phyloP scores from a whole-genome alignment of 2,797 vertebrate genomes.

The Triplophysa yarkandensis region DNA sequence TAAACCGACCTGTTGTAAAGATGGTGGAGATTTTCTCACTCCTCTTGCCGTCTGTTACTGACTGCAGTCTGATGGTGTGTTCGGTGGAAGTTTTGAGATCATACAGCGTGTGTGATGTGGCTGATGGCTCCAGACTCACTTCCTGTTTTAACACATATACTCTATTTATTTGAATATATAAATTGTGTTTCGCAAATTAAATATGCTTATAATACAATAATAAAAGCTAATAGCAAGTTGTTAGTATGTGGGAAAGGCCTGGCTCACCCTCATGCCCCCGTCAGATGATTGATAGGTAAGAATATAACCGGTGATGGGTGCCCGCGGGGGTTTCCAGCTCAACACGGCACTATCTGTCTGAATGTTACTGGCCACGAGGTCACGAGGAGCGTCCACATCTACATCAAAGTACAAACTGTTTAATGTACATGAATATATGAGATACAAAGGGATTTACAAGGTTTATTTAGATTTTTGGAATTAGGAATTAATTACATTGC shows the following conservation, averaged over 20 bases:
- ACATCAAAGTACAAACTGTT: background rate
- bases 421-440: background rate
- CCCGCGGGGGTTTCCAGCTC: constrained; percentile 84
- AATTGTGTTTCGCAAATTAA: background rate
- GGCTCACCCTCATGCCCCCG: constrained; percentile 80
- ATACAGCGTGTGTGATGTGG: constrained; percentile 82
- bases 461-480: no score
- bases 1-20: constrained; percentile 86
- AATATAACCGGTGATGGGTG: constrained; percentile 81
- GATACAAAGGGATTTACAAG: background rate
- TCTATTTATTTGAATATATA: background rate
- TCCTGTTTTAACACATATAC: constrained; percentile 71
- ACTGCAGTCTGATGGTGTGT: constrained; percentile 83
- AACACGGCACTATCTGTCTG: constrained; percentile 84
- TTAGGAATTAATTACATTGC: no score
- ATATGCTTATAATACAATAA: background rate
- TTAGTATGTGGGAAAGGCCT: constrained; percentile 1
- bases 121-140: constrained; percentile 80
- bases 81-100: constrained; percentile 81
- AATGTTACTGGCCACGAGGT: constrained; percentile 79
- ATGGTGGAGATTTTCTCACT: constrained; percentile 74
- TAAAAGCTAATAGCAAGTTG: background rate
- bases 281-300: constrained; percentile 83
- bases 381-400: constrained; percentile 88
- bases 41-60: constrained; percentile 73